Conservation (phyloP, 2,113 vertebrate genomes). For the Nibea albiflora region DNA sequence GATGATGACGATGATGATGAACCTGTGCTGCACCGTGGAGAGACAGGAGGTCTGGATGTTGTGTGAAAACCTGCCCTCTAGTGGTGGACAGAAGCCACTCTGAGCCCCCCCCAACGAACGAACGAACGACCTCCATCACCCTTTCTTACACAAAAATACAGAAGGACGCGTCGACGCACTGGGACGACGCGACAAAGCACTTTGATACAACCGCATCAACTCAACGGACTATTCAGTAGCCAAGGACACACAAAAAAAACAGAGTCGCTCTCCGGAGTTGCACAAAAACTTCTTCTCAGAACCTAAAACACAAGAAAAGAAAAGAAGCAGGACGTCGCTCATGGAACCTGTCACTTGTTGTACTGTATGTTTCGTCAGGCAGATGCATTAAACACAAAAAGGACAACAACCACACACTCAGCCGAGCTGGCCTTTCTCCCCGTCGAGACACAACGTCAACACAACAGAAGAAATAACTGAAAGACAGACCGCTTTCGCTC, state of each 20-base stretch:
- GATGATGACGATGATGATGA: conserved; percentile 83
- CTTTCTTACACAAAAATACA: conserved; percentile 21
- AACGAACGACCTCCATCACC: conserved; percentile 9
- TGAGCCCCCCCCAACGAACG: conserved; percentile 15
- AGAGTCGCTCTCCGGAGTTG: conserved; percentile 45
- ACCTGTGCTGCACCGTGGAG: conserved; percentile 80
- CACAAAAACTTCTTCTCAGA: conserved; percentile 64
- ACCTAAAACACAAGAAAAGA: conserved; percentile 34
- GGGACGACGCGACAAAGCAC: conserved; percentile 84
- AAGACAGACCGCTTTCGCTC: conserved; percentile 88
- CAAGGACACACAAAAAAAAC: conserved; percentile 54
- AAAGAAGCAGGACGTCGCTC: conserved; percentile 36
- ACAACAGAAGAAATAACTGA: conserved; percentile 87
- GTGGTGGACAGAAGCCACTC: conserved; percentile 50
- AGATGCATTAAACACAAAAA: conserved; percentile 36
- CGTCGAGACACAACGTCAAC: conserved; percentile 29
- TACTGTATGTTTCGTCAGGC: conserved; percentile 66
- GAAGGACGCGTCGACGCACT: conserved; percentile 74
- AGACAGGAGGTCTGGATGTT: conserved; percentile 52
- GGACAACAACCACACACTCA: conserved; percentile 51
- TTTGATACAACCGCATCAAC: conserved; percentile 78
- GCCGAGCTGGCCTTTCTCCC: conserved; percentile 78
- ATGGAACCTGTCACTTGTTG: conserved; percentile 55
- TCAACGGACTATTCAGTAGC: conserved; percentile 61
- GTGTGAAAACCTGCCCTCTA: conserved; percentile 64